Evolutionary conservation across 2,113 vertebrate species (phyloP), one percentile per base, ranked within the genome.

Genomic region (Pycnonotus jocosus): DNA sequence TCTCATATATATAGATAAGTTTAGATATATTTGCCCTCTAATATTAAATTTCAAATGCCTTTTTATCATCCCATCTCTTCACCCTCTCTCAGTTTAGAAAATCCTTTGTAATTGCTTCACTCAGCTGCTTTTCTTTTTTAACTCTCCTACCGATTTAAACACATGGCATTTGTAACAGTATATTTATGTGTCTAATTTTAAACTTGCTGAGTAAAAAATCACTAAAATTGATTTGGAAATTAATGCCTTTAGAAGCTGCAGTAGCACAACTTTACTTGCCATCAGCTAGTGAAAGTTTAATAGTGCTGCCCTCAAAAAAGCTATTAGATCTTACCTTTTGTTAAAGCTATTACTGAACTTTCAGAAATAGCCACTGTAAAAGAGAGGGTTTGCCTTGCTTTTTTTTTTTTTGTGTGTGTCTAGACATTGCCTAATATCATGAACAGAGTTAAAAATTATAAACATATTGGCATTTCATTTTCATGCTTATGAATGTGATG

Each of bases 391-490:
- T 72, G 42, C 1, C 0, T 27, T 65, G 2, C 0, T 1, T 18
- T 31, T n/a, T 40, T 53, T 40, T n/a, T 31, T n/a, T 40, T 47
- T 35, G 17, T 37, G 16, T 50, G 70, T 88, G 97, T 97, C 97
- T 97, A 98, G 97, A 98, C 96, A 76, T 97, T 97, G 92, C 73
- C 95, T 98, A 98, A 97, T 96, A 91, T 53, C 66, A 47, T 58
- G 54, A 88, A 92, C 47, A 86, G 25, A 78, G 31, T 77, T 94
- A 92, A 94, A 92, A 82, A 88, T 58, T 64, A 90, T 45, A 84
- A 96, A 76, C 82, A 86, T 94, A 90, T 92, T 91, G 50, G 62
- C 48, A 93, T 92, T 95, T 74, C 48, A 92, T 80, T 97, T 91
- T 88, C 88, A 12, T 92, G 54, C 48, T 56, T 97, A 28, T 38